phyloP scores from a whole-genome alignment of 2,888 invertebrate genomes.

The Bursaphelenchus okinawaensis region DNA sequence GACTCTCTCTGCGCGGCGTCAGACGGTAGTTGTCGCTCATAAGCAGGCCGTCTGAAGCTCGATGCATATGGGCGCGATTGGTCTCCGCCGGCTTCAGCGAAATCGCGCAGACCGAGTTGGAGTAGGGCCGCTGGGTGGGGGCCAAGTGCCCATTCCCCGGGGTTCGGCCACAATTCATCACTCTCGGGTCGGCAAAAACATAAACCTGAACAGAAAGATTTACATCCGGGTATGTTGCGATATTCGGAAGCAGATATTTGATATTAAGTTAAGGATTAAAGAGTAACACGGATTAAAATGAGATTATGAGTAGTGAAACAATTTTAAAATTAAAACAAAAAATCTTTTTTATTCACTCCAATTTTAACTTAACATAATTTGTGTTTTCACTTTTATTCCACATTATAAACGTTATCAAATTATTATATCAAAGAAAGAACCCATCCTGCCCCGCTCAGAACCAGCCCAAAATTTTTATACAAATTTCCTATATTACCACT shows the following conservation, averaged over 20 bases:
- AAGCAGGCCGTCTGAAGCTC: slow-evolving; percentile 12
- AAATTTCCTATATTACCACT: too few relatives aligned
- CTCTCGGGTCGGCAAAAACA: neutral
- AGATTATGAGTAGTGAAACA: too few relatives aligned
- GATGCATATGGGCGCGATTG: slow-evolving; percentile 2
- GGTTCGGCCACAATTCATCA: neutral
- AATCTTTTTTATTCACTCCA: too few relatives aligned
- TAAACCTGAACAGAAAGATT: neutral
- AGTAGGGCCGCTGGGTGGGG: neutral
- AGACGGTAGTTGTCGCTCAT: neutral
- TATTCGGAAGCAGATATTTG: neutral
- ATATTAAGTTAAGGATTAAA: too few relatives aligned
- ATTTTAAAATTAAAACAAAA: too few relatives aligned
- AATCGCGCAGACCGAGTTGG: slow-evolving; percentile 8
- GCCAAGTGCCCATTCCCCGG: neutral
- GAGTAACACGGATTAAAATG: too few relatives aligned
- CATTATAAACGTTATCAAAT: too few relatives aligned
- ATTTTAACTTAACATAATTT: too few relatives aligned
- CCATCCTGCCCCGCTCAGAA: too few relatives aligned
- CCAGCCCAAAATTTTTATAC: too few relatives aligned
- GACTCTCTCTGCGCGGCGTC: neutral
- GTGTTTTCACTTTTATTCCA: too few relatives aligned
- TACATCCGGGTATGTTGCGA: neutral
- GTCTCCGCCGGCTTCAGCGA: neutral
- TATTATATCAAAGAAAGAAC: too few relatives aligned